Conservation (phyloP, 2,797 vertebrate species). For the Echeneis naucrates region DNA sequence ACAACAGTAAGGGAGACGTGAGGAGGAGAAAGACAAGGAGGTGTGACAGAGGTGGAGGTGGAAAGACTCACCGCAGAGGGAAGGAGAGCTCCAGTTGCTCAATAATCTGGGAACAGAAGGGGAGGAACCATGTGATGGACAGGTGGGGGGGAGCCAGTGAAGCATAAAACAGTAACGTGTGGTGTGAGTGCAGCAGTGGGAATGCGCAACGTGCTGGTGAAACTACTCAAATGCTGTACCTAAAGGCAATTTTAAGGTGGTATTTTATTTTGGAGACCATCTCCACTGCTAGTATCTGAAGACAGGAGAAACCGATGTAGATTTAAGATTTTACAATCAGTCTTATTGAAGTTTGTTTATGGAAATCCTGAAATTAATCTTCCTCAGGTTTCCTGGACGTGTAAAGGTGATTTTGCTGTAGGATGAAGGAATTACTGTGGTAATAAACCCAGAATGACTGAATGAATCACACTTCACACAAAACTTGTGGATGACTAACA, state of each 20-base stretch:
- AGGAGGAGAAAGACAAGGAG: slow-evolving; percentile 21
- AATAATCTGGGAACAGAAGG: slow-evolving; percentile 84
- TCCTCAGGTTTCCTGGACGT: no score
- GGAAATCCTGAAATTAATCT: no score
- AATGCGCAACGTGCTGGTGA: slow-evolving; percentile 1
- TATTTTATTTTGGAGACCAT: not conserved
- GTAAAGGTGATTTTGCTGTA: not conserved
- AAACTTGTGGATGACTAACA: no score
- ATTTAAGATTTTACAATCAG: no score
- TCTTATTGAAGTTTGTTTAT: no score
- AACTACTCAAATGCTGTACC: slow-evolving; percentile 31
- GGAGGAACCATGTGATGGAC: slow-evolving; percentile 64
- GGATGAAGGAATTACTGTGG: not conserved
- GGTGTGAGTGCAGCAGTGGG: slow-evolving; percentile 34
- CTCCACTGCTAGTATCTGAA: not conserved
- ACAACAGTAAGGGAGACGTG: not conserved
- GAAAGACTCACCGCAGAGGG: slow-evolving; percentile 86
- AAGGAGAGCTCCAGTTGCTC: slow-evolving; percentile 92
- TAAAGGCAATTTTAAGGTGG: not conserved
- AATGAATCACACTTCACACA: no score
- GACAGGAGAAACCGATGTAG: no score
- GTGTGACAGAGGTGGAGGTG: slow-evolving; percentile 43
- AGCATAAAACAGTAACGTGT: slow-evolving; percentile 50
- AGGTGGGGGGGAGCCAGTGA: slow-evolving; percentile 59
- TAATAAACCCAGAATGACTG: no score